These are phyloP conservation scores for Zaprionus lachaisei DNA, from an alignment of 1,140 invertebrate genomes.

Conservation along the genomic window DNA sequence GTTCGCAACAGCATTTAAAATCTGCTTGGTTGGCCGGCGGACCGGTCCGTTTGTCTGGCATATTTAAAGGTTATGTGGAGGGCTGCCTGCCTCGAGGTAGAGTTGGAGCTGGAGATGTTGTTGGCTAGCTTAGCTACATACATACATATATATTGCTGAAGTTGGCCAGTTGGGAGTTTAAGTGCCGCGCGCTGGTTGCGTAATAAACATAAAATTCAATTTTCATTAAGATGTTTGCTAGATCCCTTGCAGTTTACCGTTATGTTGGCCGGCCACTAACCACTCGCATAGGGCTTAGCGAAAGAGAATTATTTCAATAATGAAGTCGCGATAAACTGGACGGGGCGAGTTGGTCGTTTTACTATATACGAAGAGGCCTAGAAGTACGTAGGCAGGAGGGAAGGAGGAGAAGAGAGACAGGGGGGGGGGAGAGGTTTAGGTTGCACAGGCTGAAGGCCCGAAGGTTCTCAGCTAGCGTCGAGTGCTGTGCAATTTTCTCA, in stretches of 20 bases:
- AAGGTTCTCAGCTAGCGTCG: slow-evolving; percentile 64
- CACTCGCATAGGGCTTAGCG: slow-evolving; percentile 37
- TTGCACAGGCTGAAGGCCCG: slow-evolving; percentile 24
- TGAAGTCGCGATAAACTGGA: slow-evolving; percentile 77
- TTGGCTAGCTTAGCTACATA: not conserved
- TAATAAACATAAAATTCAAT: slow-evolving; percentile 82
- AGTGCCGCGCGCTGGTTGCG: slow-evolving; percentile 56
- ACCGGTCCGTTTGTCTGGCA: slow-evolving; percentile 29
- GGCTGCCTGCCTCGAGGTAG: slow-evolving; percentile 34
- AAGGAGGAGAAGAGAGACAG: not conserved
- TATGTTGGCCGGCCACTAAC: slow-evolving; percentile 28
- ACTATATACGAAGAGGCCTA: slow-evolving; percentile 29
- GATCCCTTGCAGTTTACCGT: slow-evolving; percentile 74
- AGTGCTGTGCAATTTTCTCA: slow-evolving; percentile 81
- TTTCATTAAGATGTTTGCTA: slow-evolving; percentile 78
- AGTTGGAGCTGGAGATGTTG: not conserved
- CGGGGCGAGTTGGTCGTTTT: slow-evolving; percentile 47
- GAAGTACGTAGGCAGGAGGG: slow-evolving; percentile 5
- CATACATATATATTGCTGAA: too few relatives aligned
- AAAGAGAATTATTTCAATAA: slow-evolving; percentile 76
- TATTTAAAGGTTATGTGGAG: slow-evolving; percentile 68
- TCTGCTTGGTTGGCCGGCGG: slow-evolving; percentile 26
- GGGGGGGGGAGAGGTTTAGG: not conserved
- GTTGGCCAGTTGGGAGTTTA: slow-evolving; percentile 20
- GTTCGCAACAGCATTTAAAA: slow-evolving; percentile 32